phyloP scores from a whole-genome alignment of 2,888 invertebrate genomes.

The Falcaria lacertinaria region DNA sequence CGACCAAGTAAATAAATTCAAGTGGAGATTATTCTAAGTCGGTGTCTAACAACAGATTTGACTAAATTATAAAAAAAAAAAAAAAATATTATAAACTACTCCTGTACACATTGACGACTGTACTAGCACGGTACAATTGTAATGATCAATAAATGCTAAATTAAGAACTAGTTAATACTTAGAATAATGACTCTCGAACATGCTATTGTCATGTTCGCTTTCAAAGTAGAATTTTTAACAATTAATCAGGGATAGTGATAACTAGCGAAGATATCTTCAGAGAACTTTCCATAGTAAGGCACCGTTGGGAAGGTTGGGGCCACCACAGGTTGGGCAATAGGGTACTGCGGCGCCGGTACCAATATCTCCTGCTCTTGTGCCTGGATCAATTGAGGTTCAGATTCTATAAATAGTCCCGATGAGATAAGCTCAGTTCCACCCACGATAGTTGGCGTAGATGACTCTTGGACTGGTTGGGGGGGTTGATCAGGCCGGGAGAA shows the following conservation, averaged over 20 bases:
- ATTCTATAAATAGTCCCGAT: neutral
- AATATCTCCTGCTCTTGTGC: constrained; percentile 16
- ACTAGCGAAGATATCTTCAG: constrained; percentile 19
- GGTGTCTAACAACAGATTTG: too few relatives aligned
- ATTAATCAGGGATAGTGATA: neutral
- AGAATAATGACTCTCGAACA: neutral
- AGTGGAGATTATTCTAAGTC: neutral
- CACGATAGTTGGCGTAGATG: neutral
- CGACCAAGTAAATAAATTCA: neutral
- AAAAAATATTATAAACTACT: too few relatives aligned
- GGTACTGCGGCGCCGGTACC: constrained; percentile 1
- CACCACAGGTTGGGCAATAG: constrained; percentile 8
- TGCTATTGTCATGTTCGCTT: neutral
- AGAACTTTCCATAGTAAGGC: constrained; percentile 60
- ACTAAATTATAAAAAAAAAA: too few relatives aligned
- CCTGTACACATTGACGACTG: neutral
- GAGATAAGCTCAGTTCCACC: neutral
- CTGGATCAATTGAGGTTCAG: constrained; percentile 7
- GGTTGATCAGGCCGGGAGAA: neutral
- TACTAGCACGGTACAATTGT: neutral
- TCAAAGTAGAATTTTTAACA: constrained; percentile 1
- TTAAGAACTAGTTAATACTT: neutral
- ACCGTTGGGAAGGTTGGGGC: constrained; percentile 46
- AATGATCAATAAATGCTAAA: neutral
- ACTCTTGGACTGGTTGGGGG: neutral